Evolutionary conservation across 2,797 vertebrate species (phyloP).

Genomic region (Sphaeramia orbicularis): DNA sequence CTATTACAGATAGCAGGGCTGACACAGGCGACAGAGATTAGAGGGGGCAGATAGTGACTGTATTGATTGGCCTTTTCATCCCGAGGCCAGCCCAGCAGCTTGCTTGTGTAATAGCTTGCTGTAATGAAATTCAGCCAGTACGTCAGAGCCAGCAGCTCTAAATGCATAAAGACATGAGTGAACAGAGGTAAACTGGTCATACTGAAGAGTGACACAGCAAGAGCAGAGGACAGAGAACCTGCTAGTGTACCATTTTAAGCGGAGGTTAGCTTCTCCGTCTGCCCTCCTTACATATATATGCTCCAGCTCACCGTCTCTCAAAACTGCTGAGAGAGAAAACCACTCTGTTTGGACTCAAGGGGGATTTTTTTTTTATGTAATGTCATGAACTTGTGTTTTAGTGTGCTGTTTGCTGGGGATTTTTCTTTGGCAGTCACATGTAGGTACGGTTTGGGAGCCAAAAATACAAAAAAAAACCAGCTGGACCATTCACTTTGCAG

Average conservation of each 20-base stretch:
- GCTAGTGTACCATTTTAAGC: conserved; percentile 57
- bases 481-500: conserved; percentile 50
- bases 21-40: conserved; percentile 86
- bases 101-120: conserved; percentile 78
- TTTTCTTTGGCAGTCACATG: conserved; percentile 57
- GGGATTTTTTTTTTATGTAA: conserved; percentile 37
- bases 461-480: conserved; percentile 52
- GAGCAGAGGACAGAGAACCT: conserved; percentile 21
- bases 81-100: conserved; percentile 72
- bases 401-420: conserved; percentile 50
- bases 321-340: conserved; percentile 53
- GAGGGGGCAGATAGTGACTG: conserved; percentile 84
- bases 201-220: conserved; percentile 27
- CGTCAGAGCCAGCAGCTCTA: conserved; percentile 65
- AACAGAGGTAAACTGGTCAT: conserved; percentile 44
- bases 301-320: conserved; percentile 32
- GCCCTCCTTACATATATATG: conserved; percentile 36
- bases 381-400: conserved; percentile 61
- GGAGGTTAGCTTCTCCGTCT: conserved; percentile 54
- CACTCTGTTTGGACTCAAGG: conserved; percentile 30
- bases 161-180: conserved; percentile 70
- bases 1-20: conserved; percentile 86
- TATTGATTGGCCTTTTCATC: conserved; percentile 86
- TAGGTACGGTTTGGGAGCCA: conserved; percentile 42
- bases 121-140: conserved; percentile 85